Base-by-base conservation (phyloP, 2,113 vertebrate species). In the Chaenocephalus aceratus region DNA sequence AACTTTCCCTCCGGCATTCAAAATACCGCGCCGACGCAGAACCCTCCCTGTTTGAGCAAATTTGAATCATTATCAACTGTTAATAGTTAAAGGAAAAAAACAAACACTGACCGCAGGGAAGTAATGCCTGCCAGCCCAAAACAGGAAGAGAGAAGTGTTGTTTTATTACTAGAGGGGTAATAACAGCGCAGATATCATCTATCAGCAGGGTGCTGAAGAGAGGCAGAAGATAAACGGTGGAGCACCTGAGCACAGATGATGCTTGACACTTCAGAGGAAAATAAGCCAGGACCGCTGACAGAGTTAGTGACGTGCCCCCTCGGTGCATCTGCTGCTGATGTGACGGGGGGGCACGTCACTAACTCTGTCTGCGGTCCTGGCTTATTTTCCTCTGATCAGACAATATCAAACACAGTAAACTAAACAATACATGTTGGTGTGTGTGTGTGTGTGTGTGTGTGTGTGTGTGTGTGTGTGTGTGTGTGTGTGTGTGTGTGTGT, bases 111-210 rank as follows among this genome's bases (percentile, higher is more conserved):
- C 84, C 21, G 62, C 51, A 11, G 84, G 79, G 72, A 86, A 66
- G 73, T 75, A 83, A 84, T 80, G 88, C 64, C 82, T 85, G 88
- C 89, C 85, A 89, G 76, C 66, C 80, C 48, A 23, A 91, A 86
- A 85, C 77, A 86, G 73, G 78, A 86, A 67, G 78, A 66, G 71
- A 81, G 66, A 84, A 90, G 88, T 90, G 92, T 92, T 92, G 88
- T 90, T 91, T 92, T 89, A 91, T 89, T 90, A 91, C 92, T 85
- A 64, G 78, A 89, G 88, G 92, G 86, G 80, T 89, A 90, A 87
- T 86, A 90, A 86, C 82, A 71, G 80, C 61, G 30, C 80, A 84
- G 85, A 88, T 88, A 86, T 86, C 87, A 82, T 89, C 90, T 85
- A 85, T 88, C 92, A 89, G 91, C 86, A 11, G 91, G 91, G 85